These are phyloP conservation scores for Neodiprion virginianus DNA, from an alignment of 1,140 invertebrate species.

Conservation along the genomic window DNA sequence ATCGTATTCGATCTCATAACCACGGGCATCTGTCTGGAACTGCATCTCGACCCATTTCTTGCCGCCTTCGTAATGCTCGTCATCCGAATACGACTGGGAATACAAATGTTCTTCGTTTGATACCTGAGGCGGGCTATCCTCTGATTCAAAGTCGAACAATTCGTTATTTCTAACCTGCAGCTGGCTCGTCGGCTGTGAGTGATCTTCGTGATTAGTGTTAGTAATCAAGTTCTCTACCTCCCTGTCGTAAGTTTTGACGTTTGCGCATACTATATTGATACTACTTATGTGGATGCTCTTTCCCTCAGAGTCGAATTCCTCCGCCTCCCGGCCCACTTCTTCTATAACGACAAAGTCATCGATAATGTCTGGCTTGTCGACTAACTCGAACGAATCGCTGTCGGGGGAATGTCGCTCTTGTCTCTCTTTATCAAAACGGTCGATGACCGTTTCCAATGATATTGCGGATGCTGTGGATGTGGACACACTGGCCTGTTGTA, in stretches of 20 bases:
- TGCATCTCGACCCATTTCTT: constrained; percentile 92
- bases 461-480: constrained; percentile 55
- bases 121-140: constrained; percentile 73
- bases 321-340: constrained; percentile 83
- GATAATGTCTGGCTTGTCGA: constrained; percentile 83
- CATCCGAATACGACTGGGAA: constrained; percentile 58
- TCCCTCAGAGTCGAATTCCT: constrained; percentile 80
- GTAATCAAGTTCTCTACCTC: constrained; percentile 75
- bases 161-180: constrained; percentile 57
- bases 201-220: constrained; percentile 36
- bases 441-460: constrained; percentile 58
- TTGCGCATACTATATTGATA: constrained; percentile 38
- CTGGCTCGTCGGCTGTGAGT: constrained; percentile 36
- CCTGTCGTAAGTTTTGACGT: constrained; percentile 72
- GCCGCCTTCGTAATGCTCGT: constrained; percentile 72
- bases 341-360: constrained; percentile 88
- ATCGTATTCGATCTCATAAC: constrained; percentile 74
- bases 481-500: constrained; percentile 55
- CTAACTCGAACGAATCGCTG: constrained; percentile 88
- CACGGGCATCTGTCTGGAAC: constrained; percentile 72
- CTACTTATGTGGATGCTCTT: constrained; percentile 75
- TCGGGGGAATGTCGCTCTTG: constrained; percentile 72
- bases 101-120: constrained; percentile 56
- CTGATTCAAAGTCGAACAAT: constrained; percentile 75
- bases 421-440: constrained; percentile 59